Base-by-base conservation (phyloP, 1,140 invertebrate species). In the Anthonomus grandis region DNA sequence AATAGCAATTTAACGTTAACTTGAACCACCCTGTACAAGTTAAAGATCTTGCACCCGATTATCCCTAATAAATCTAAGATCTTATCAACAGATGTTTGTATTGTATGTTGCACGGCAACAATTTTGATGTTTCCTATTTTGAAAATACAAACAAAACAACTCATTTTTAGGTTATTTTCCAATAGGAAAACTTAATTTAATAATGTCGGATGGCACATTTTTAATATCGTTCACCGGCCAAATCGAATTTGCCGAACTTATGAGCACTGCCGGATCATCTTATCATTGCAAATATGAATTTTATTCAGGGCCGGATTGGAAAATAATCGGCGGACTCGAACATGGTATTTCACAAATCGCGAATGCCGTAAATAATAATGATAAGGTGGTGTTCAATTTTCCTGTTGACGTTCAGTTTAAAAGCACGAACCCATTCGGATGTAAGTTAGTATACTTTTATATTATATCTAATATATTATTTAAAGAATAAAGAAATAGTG, bases 261-360 rank as follows among this genome's bases (percentile, higher is more conserved):
- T 71, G 51, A 63, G 66, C 22, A 34, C 60, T 5, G 50, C 67
- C 2, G 67, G 68, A 9, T 62, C 50, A 17, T 50, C 62, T 19
- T 72, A 64, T 61, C 63, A 73, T 55, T 72, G 68, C 45, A 73
- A 72, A 63, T 73, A 72, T 46, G 71, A 73, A 59, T 71, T 72
- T 42, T 58, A 65, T 15, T 37, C 63, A 17, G 71, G 71, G 8
- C 53, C 65, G 15, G 71, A 73, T 52, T 73, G 71, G 71, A 65
- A 65, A 52, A 57, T 68, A 34, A 63, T 71, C 45, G 62, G 65
- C 10, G 71, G 71, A n/a, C 45, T 72, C 2, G 68, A 73, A 53
- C 62, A 61, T 5, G 71, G 68, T 6, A 22, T 73, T 2, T 67
- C 71, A 15, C 71, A 73, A 59, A 64, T 62, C 9, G 67, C 64